Base-by-base conservation (phyloP, 2,888 invertebrate species). In the Euspilapteryx auroguttella region DNA sequence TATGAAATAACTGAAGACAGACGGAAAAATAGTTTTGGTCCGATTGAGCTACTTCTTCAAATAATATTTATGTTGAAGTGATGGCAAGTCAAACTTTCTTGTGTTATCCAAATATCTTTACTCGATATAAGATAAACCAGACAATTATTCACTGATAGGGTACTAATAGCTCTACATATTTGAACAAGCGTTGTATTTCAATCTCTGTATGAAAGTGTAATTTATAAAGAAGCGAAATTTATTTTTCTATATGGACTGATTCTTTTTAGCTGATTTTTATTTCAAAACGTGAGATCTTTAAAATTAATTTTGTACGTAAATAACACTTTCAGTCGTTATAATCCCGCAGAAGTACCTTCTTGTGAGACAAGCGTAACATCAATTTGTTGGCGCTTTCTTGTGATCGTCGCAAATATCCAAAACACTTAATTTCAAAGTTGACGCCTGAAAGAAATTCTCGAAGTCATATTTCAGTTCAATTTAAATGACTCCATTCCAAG, bases 1-100 rank as follows among this genome's bases (percentile, higher is more conserved):
- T 75, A 73, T 73, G 69, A 75, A 73, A 75, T 75, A 73, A 71
- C 71, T 73, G 75, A 73, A 69, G 71, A 68, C 73, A 71, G 66
- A 63, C 62, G 56, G 63, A 73, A 73, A 75, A 75, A 73, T 69
- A 66, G 24, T 29, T 31, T 33, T 23, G 69, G 61, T 69, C 57
- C 56, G 58, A 66, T 68, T 51, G 57, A 53, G 62, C 50, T 65
- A 64, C 65, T 68, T 73, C 68, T 66, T 54, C 52, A 52, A 55
- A 63, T 75, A 71, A 73, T 71, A 69, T 75, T 75, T 69, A 71
- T 71, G 68, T 71, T 73, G 66, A 63, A 71, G n/a, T n/a, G n/a
- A n/a, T n/a, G n/a, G n/a, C n/a, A n/a, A n/a, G n/a, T n/a, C n/a
- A n/a, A n/a, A n/a, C n/a, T n/a, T n/a, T n/a, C n/a, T n/a, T n/a